Evolutionary conservation across 2,888 invertebrate species (phyloP).

Genomic region (Ectobius pallidus): DNA sequence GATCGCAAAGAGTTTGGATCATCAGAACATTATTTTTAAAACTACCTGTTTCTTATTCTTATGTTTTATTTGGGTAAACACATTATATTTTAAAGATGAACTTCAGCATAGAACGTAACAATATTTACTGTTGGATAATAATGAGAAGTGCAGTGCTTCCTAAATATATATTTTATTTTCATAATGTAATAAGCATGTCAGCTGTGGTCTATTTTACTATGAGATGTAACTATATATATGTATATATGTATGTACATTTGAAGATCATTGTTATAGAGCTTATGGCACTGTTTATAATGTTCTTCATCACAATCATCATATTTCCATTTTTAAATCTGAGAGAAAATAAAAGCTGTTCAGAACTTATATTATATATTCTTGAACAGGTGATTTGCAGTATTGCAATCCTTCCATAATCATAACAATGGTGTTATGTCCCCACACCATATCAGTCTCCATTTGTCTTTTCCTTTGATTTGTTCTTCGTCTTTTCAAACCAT

Average conservation of each 20-base stretch:
- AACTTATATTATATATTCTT: no score
- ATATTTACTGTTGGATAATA: background rate
- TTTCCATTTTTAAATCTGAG: no score
- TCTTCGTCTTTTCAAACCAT: no score
- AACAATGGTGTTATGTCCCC: no score
- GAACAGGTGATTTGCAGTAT: no score
- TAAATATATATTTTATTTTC: background rate
- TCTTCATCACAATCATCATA: no score
- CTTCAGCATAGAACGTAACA: background rate
- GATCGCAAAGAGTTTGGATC: background rate
- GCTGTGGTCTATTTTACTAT: background rate
- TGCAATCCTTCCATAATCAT: no score
- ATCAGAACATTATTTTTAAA: background rate
- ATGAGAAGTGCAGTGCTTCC: background rate
- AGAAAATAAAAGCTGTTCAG: no score
- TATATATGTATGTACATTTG: constrained; percentile 7
- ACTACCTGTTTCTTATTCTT: background rate
- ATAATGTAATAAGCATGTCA: background rate
- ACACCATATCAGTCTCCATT: no score
- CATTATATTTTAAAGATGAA: background rate
- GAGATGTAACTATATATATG: background rate
- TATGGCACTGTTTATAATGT: background rate
- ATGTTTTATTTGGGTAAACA: background rate
- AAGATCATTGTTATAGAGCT: background rate
- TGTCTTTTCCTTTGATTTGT: no score